These are phyloP conservation scores for Pachycephala philippinensis DNA, from an alignment of 2,113 vertebrate species.

Conservation along the genomic window DNA sequence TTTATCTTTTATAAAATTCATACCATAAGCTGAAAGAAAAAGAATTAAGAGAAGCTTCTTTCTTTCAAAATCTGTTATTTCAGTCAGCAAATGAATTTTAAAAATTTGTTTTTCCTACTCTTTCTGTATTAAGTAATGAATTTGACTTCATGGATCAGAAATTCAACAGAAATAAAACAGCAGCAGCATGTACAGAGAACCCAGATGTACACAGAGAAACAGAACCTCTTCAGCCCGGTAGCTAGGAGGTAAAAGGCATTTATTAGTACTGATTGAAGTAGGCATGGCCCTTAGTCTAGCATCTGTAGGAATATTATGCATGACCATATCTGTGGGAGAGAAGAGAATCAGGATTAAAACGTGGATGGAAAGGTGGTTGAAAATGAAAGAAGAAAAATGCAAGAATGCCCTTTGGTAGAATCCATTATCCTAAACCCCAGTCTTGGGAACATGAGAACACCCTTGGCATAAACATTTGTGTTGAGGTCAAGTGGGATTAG, in stretches of 20 bases:
- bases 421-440: constrained; percentile 61
- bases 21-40: neutral
- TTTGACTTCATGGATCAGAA: neutral
- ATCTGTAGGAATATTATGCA: constrained; percentile 31
- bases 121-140: neutral
- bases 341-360: constrained; percentile 28
- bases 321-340: neutral
- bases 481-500: constrained; percentile 68
- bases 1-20: neutral
- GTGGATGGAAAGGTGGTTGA: neutral
- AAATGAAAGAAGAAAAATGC: constrained; percentile 53
- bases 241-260: neutral
- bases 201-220: neutral
- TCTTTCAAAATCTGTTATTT: neutral
- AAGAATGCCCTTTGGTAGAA: constrained; percentile 61
- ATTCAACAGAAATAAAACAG: neutral
- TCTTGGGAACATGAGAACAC: constrained; percentile 59
- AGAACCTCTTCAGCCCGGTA: neutral
- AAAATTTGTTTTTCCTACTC: neutral
- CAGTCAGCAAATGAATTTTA: neutral
- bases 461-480: constrained; percentile 65
- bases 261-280: neutral
- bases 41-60: neutral
- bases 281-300: neutral
- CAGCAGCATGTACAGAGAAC: neutral